A percentile compares a stretch with the other conserved stretches of the same genome.
These are phyloP conservation scores for Apamea anceps DNA, from an alignment of 2,888 invertebrate genomes.

Conservation along the genomic window DNA sequence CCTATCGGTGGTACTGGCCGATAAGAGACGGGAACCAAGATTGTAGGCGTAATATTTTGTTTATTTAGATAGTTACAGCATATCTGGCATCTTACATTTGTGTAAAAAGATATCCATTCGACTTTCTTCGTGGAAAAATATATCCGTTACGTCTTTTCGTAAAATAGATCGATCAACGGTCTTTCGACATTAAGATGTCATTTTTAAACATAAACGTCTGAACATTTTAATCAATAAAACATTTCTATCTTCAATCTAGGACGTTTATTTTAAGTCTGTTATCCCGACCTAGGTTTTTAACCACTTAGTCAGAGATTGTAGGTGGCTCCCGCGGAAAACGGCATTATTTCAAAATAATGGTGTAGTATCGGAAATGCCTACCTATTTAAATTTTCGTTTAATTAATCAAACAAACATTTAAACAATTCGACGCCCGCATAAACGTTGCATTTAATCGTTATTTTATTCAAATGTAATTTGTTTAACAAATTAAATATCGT, in stretches of 20 bases:
- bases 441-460: slow-evolving; percentile 46
- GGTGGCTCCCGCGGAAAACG: background rate
- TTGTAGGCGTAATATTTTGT: slow-evolving; percentile 34
- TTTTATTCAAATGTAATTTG: slow-evolving; percentile 52
- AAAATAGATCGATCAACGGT: background rate
- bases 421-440: slow-evolving; percentile 27
- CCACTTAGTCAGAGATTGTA: background rate
- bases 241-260: background rate
- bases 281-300: background rate
- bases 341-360: background rate
- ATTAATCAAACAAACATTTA: slow-evolving; percentile 27
- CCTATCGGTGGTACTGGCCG: slow-evolving; percentile 56
- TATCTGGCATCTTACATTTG: slow-evolving; percentile 12
- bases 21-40: slow-evolving; percentile 56
- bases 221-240: background rate
- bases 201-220: background rate
- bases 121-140: slow-evolving; percentile 18
- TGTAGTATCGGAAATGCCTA: slow-evolving; percentile 16
- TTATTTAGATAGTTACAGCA: slow-evolving; percentile 35
- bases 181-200: too few relatives aligned
- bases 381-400: slow-evolving; percentile 17
- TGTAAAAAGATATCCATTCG: slow-evolving; percentile 26
- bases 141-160: background rate
- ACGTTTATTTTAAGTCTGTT: background rate
- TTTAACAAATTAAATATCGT: slow-evolving; percentile 8